These are phyloP conservation scores for Haliclystus octoradiatus DNA, from an alignment of 30 jellyfish, hydroid and myxozoan genomes.

Conservation along the genomic window DNA sequence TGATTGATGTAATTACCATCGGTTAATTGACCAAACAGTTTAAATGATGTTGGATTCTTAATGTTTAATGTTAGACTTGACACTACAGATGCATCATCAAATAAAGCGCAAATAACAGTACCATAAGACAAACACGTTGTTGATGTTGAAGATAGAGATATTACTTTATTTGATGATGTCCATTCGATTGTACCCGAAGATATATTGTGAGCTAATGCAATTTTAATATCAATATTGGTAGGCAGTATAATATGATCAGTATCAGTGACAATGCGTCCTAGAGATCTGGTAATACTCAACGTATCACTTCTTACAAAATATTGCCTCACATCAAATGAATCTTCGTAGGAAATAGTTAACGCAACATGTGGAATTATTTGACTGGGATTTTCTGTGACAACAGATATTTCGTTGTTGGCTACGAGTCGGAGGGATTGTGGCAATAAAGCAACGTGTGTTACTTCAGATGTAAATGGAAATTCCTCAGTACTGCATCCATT, in stretches of 20 bases:
- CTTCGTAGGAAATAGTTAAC: background rate
- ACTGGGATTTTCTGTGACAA: background rate
- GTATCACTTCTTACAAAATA: background rate
- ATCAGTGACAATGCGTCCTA: background rate
- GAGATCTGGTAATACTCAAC: background rate
- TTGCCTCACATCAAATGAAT: background rate
- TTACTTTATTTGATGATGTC: background rate
- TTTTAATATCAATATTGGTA: background rate
- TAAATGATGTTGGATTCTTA: background rate
- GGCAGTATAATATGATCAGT: background rate
- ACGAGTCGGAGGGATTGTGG: background rate
- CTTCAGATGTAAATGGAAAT: background rate
- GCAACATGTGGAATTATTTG: background rate
- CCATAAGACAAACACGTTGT: background rate
- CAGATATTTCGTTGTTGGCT: background rate
- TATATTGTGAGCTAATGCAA: background rate
- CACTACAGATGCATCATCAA: background rate
- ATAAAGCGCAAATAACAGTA: background rate
- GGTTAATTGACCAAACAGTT: background rate
- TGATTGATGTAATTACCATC: background rate
- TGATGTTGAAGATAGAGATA: background rate
- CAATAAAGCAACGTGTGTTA: background rate
- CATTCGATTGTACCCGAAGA: background rate
- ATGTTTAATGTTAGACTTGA: background rate
- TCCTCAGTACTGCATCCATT: background rate